These are phyloP conservation scores for Channa maculata DNA, from an alignment of 2,113 vertebrate genomes.

Conservation along the genomic window DNA sequence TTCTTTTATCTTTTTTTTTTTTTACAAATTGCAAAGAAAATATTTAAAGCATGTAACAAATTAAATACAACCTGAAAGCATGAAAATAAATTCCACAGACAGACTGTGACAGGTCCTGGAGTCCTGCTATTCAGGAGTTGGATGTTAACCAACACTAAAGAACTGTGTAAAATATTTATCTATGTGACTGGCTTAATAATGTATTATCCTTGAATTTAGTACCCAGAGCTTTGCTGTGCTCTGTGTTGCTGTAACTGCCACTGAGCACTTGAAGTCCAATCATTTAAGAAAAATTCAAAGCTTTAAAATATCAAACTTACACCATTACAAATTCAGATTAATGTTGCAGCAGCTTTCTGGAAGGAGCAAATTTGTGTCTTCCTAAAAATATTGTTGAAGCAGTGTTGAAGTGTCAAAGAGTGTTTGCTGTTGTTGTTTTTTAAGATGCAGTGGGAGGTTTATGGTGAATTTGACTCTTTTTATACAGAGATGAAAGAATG, in stretches of 20 bases:
- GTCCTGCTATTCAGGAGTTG: conserved; percentile 38
- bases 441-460: too few relatives aligned
- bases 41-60: not conserved
- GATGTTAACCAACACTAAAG: conserved; percentile 48
- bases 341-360: conserved; percentile 32
- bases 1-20: too few relatives aligned
- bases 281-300: conserved; percentile 52
- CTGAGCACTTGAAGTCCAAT: conserved; percentile 50
- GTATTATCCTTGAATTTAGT: conserved; percentile 75
- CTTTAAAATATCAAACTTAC: conserved; percentile 48
- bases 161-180: conserved; percentile 78
- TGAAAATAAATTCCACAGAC: not conserved
- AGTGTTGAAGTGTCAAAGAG: not conserved
- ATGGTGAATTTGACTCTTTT: too few relatives aligned
- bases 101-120: conserved; percentile 5
- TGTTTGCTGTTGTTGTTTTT: too few relatives aligned
- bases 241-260: conserved; percentile 34
- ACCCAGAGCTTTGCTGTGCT: conserved; percentile 60
- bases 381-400: conserved; percentile 20
- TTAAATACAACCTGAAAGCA: not conserved
- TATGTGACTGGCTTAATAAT: conserved; percentile 75
- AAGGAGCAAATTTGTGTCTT: conserved; percentile 14
- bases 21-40: too few relatives aligned
- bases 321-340: conserved; percentile 55
- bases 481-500: not conserved